Conservation (phyloP, 1,140 invertebrate species). For the Drosophila carrolli region DNA sequence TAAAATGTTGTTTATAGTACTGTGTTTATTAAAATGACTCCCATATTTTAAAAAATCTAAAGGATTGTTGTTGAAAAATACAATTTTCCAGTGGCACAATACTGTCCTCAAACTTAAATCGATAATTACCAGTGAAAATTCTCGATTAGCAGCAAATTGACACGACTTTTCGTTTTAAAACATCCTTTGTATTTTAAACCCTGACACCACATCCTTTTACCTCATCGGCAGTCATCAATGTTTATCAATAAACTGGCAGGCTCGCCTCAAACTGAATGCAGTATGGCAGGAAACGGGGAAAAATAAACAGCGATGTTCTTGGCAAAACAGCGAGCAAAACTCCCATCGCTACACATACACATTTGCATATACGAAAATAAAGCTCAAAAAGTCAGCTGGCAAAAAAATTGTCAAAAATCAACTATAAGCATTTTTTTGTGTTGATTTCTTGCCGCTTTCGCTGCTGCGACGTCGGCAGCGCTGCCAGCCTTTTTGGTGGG, state of each 20-base stretch:
- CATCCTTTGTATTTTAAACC: constrained; percentile 49
- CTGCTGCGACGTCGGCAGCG: constrained; percentile 13
- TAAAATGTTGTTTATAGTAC: too few species aligned
- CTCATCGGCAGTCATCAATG: constrained; percentile 33
- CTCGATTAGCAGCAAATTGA: not conserved
- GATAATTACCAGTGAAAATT: not conserved
- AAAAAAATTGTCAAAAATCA: constrained; percentile 80
- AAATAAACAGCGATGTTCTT: constrained; percentile 16
- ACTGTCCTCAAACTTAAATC: too few species aligned
- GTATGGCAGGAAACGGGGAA: constrained; percentile 27
- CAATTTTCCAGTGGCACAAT: too few species aligned
- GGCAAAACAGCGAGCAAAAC: constrained; percentile 46
- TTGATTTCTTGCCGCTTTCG: constrained; percentile 37
- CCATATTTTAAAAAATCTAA: too few species aligned
- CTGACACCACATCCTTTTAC: not conserved
- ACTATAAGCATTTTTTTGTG: constrained; percentile 57
- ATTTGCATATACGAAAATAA: constrained; percentile 61
- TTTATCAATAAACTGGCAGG: constrained; percentile 80
- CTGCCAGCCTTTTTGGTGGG: constrained; percentile 56
- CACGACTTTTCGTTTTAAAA: not conserved
- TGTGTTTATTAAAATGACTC: too few species aligned
- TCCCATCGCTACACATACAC: constrained; percentile 18
- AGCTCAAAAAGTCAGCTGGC: constrained; percentile 59
- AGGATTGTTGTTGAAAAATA: too few species aligned
- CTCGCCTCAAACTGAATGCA: constrained; percentile 56